Percentiles rank a stretch among this genome's conserved stretches.
phyloP scores from a whole-genome alignment of 2,888 invertebrate genomes.

The Laothoe populi region DNA sequence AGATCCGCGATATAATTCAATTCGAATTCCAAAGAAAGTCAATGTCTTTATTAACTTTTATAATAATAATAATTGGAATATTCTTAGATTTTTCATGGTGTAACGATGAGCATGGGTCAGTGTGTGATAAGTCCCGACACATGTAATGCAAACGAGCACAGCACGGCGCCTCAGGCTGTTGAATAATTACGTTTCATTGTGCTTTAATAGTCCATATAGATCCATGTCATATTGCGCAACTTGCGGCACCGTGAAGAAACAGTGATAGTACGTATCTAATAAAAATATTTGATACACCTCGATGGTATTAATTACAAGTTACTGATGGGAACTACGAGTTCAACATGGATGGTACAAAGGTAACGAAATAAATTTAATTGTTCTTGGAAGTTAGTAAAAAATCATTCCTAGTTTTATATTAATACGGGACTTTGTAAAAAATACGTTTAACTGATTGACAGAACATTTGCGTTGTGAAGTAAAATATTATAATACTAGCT shows the following conservation, averaged over 20 bases:
- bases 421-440: no score
- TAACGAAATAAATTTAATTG: not conserved
- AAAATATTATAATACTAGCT: no score
- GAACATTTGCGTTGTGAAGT: no score
- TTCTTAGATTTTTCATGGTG: no score
- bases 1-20: no score
- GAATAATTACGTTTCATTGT: constrained; percentile 12
- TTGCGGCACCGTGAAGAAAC: not conserved
- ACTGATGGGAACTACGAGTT: not conserved
- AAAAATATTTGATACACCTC: not conserved
- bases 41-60: no score
- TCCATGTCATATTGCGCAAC: constrained; percentile 26
- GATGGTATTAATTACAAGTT: not conserved
- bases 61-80: no score
- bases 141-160: not conserved
- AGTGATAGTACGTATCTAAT: not conserved
- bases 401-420: no score
- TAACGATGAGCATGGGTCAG: not conserved
- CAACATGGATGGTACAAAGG: not conserved
- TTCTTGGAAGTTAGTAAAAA: no score
- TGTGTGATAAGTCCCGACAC: constrained; percentile 1
- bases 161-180: constrained; percentile 16
- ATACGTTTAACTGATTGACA: no score
- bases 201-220: constrained; percentile 13
- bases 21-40: no score